Conservation (phyloP, 2,113 vertebrate species). For the Hypocryptadius cinnamomeus region DNA sequence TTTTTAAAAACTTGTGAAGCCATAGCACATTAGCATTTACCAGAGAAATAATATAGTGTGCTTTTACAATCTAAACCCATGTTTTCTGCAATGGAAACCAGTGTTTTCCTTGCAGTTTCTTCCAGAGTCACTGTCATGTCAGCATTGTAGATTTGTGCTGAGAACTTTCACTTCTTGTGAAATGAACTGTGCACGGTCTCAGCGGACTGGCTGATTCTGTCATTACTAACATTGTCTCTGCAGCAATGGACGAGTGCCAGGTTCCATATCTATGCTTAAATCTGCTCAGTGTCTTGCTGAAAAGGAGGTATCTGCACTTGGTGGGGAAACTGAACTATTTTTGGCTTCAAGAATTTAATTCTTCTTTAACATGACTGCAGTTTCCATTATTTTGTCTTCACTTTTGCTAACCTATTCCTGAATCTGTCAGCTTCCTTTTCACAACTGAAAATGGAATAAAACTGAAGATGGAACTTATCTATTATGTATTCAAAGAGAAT, state of each 20-base stretch:
- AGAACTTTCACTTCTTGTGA: conserved; percentile 11
- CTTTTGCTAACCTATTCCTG: not conserved
- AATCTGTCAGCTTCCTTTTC: conserved; percentile 10
- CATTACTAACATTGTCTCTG: conserved; percentile 7
- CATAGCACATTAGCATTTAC: not conserved
- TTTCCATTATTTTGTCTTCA: conserved; percentile 1
- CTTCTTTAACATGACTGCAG: not conserved
- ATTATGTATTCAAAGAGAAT: not conserved
- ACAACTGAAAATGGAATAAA: not conserved
- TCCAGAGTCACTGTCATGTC: not conserved
- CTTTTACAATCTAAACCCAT: not conserved
- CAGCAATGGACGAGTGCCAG: conserved; percentile 21
- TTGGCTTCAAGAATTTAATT: not conserved
- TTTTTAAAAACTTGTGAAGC: not conserved
- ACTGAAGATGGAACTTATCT: not conserved
- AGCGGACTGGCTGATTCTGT: conserved; percentile 6
- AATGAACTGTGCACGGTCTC: not conserved
- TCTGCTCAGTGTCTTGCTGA: not conserved
- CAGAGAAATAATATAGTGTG: not conserved
- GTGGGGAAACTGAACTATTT: conserved; percentile 27
- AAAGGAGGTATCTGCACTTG: not conserved
- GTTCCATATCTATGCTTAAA: not conserved
- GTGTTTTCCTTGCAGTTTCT: not conserved
- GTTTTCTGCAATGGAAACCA: not conserved
- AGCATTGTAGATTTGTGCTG: not conserved